phyloP scores from a whole-genome alignment of 1,140 invertebrate species.

The Pinna nobilis region DNA sequence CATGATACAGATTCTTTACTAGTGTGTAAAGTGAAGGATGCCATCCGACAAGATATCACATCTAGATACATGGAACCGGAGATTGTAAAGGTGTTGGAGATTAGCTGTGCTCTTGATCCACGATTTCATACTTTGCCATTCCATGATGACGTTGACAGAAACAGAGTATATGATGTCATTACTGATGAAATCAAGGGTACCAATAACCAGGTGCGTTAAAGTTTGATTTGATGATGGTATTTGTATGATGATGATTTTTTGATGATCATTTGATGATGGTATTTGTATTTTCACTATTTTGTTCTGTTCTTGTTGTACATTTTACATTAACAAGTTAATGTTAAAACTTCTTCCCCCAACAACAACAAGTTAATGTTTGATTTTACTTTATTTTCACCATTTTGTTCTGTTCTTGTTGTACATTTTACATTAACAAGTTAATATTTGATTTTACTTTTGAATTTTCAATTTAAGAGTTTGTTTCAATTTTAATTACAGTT shows the following conservation, averaged over 20 bases:
- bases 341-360: no score
- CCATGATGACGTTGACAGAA: constrained; percentile 6
- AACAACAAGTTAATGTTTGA: not conserved
- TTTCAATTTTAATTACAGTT: not conserved
- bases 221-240: not conserved
- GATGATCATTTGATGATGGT: no score
- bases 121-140: constrained; percentile 3
- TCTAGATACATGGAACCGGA: constrained; percentile 8
- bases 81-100: not conserved
- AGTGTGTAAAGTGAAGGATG: not conserved
- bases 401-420: not conserved
- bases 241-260: no score
- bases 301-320: not conserved
- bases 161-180: constrained; percentile 1
- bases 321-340: not conserved
- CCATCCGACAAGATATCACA: not conserved
- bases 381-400: not conserved
- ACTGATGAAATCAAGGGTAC: not conserved
- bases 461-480: not conserved
- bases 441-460: not conserved
- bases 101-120: constrained; percentile 4
- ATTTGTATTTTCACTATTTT: not conserved
- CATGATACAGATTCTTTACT: not conserved
- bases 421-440: not conserved
- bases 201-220: not conserved